Conservation (phyloP, 2,797 vertebrate species). For the Pagetopsis macropterus region DNA sequence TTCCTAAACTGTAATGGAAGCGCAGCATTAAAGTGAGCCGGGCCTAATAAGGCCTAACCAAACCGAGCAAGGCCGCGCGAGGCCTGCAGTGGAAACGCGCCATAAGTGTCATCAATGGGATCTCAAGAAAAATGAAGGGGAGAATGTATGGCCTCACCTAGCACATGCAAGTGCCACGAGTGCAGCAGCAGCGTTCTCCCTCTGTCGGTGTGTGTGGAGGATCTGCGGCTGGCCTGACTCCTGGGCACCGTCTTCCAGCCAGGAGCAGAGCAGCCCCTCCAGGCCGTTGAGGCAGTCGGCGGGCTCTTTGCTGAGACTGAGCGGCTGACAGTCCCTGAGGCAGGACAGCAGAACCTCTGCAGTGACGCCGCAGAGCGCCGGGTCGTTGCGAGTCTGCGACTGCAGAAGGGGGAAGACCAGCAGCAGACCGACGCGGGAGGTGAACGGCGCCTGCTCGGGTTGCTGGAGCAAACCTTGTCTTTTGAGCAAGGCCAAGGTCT, state of each 20-base stretch:
- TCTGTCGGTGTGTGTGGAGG: slow-evolving; percentile 91
- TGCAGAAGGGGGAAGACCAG: slow-evolving; percentile 98
- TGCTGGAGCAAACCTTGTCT: slow-evolving; percentile 96
- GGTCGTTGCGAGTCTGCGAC: slow-evolving; percentile 97
- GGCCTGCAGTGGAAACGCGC: no score
- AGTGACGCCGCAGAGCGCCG: slow-evolving; percentile 95
- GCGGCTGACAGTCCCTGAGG: slow-evolving; percentile 97
- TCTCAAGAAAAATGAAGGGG: not conserved
- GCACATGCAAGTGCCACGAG: slow-evolving; percentile 97
- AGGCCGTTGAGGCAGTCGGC: slow-evolving; percentile 97
- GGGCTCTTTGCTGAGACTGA: slow-evolving; percentile 98
- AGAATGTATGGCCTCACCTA: slow-evolving; percentile 83
- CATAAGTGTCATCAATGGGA: slow-evolving; percentile 7
- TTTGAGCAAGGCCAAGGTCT: slow-evolving; percentile 94
- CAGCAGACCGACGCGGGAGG: slow-evolving; percentile 94
- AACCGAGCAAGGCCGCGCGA: no score
- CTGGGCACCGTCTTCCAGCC: slow-evolving; percentile 89
- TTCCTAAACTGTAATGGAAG: no score
- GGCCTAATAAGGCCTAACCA: no score
- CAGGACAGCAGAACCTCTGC: slow-evolving; percentile 97
- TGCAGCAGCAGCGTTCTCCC: slow-evolving; percentile 96
- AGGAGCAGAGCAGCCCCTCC: slow-evolving; percentile 95
- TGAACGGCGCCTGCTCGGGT: slow-evolving; percentile 96
- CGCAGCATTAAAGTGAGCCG: no score
- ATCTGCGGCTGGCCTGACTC: slow-evolving; percentile 77